Conservation (phyloP, 2,888 invertebrate species). For the Eupithecia subumbrata region DNA sequence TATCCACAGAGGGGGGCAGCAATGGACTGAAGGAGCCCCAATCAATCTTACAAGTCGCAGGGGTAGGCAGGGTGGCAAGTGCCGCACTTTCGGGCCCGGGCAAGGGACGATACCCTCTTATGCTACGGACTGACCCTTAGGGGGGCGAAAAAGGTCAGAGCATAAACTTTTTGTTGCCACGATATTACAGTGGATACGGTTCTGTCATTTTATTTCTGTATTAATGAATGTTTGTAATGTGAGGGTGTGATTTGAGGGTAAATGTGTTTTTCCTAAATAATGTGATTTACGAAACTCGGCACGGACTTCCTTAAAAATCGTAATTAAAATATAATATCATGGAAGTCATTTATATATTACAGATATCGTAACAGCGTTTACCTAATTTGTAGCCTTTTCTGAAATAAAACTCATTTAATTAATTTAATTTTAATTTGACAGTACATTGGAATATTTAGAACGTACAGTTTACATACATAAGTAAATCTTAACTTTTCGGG, state of each 20-base stretch:
- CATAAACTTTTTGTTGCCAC: constrained; percentile 71
- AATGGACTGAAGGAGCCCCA: constrained; percentile 85
- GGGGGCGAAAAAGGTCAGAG: constrained; percentile 72
- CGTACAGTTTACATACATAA: background rate
- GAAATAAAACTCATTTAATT: no score
- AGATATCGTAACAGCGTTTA: background rate
- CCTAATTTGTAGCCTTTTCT: no score
- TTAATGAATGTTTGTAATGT: constrained; percentile 42
- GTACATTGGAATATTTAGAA: background rate
- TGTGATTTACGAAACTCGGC: background rate
- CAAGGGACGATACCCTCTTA: constrained; percentile 81
- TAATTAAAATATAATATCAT: background rate
- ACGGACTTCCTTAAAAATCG: background rate
- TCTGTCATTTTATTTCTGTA: constrained; percentile 47
- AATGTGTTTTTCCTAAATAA: constrained; percentile 1
- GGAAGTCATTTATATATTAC: background rate
- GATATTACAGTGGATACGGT: constrained; percentile 53
- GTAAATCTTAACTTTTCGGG: background rate
- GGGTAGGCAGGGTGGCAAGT: constrained; percentile 56
- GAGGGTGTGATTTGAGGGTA: constrained; percentile 30
- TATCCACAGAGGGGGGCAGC: constrained; percentile 77
- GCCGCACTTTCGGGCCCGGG: constrained; percentile 60
- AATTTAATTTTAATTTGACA: no score
- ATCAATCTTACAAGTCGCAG: constrained; percentile 85
- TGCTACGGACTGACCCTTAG: constrained; percentile 76